phyloP scores from a whole-genome alignment of 2,888 invertebrate species.

The Ormyrus nitidulus region DNA sequence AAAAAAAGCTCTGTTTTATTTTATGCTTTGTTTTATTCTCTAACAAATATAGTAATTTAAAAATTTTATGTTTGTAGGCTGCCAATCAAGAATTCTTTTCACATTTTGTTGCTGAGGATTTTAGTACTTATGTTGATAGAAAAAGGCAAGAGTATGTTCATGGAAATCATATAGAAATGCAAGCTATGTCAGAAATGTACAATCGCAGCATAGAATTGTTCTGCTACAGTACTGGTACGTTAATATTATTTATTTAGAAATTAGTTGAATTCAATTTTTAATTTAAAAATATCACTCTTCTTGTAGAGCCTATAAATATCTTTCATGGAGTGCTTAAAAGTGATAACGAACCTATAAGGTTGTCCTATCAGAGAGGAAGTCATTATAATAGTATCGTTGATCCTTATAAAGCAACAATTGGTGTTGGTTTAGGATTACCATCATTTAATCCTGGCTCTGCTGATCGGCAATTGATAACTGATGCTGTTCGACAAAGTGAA shows the following conservation, averaged over 20 bases:
- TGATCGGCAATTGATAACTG: constrained; percentile 83
- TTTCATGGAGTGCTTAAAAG: constrained; percentile 87
- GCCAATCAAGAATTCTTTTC: constrained; percentile 91
- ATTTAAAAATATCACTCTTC: background rate
- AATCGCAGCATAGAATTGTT: constrained; percentile 92
- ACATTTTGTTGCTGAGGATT: constrained; percentile 93
- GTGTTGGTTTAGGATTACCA: constrained; percentile 90
- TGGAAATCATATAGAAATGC: constrained; percentile 94
- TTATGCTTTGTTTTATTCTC: background rate
- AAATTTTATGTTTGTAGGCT: constrained; percentile 76
- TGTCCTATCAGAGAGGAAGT: constrained; percentile 90
- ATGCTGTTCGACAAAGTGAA: constrained; percentile 87
- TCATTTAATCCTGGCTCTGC: constrained; percentile 86
- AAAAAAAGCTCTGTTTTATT: background rate
- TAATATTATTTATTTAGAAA: constrained; percentile 22
- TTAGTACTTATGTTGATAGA: constrained; percentile 87
- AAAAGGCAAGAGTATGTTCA: constrained; percentile 88
- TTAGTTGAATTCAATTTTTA: constrained; percentile 5
- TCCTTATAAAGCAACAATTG: constrained; percentile 88
- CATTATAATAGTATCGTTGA: constrained; percentile 94
- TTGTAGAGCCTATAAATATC: constrained; percentile 89
- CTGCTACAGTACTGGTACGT: constrained; percentile 83
- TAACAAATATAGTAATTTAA: background rate
- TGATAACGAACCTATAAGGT: constrained; percentile 86
- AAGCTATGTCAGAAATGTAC: constrained; percentile 93